Percentiles rank a stretch among this genome's conserved stretches.
Conservation (phyloP, 2,888 invertebrate species). For the Gortyna flavago region DNA sequence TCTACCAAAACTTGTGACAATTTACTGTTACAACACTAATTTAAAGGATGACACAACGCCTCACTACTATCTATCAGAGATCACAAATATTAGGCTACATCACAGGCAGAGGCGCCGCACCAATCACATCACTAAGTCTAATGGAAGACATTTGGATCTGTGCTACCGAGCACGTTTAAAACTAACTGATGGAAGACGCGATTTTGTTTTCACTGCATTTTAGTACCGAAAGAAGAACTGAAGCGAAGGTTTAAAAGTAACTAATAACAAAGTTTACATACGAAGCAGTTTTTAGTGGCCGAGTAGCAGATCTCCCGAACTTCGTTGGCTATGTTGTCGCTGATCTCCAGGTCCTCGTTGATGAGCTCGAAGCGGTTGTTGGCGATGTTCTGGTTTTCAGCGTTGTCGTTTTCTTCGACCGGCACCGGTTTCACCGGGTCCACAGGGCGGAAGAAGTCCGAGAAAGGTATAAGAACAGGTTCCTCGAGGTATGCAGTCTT, state of each 20-base stretch:
- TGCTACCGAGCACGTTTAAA: slow-evolving; percentile 80
- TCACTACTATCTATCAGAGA: slow-evolving; percentile 63
- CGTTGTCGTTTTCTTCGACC: slow-evolving; percentile 85
- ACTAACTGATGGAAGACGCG: slow-evolving; percentile 88
- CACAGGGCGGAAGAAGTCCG: slow-evolving; percentile 84
- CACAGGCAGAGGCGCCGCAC: slow-evolving; percentile 72
- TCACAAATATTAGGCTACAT: slow-evolving; percentile 69
- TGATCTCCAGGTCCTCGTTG: slow-evolving; percentile 84
- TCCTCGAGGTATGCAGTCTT: slow-evolving; percentile 86
- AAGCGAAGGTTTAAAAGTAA: slow-evolving; percentile 67
- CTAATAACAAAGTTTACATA: slow-evolving; percentile 87
- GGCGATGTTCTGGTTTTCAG: slow-evolving; percentile 86
- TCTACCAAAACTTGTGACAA: slow-evolving; percentile 89
- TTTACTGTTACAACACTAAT: slow-evolving; percentile 83
- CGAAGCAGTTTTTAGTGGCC: slow-evolving; percentile 81
- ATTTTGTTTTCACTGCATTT: slow-evolving; percentile 89
- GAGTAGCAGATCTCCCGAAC: slow-evolving; percentile 89
- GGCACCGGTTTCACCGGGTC: slow-evolving; percentile 85
- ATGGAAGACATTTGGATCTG: slow-evolving; percentile 85
- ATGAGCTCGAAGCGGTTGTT: slow-evolving; percentile 85
- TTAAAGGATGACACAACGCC: slow-evolving; percentile 73
- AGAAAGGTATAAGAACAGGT: slow-evolving; percentile 84
- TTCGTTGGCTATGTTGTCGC: slow-evolving; percentile 91
- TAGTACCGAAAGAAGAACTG: slow-evolving; percentile 77
- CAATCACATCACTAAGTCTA: slow-evolving; percentile 85